Base-by-base conservation (phyloP, 2,888 invertebrate species). In the Tinea pellionella region DNA sequence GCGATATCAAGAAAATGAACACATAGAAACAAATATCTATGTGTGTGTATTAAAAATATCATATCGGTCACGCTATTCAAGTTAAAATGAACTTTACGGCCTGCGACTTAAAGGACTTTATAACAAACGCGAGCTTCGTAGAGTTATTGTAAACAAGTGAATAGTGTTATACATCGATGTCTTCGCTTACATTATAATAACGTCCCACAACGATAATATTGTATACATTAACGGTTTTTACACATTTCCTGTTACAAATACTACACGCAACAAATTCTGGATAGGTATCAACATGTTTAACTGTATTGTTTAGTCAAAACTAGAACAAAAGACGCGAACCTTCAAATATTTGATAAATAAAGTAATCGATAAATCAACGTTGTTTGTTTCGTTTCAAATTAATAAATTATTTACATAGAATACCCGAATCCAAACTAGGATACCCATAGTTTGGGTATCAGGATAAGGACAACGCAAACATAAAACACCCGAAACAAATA, bases 1-100 rank as follows among this genome's bases (percentile, higher is more conserved):
- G 15, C 47, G 47, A 47, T 47, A 47, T 47, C 47, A 47, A 47
- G 47, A 47, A 47, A 47, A 47, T 47, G 47, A 47, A 47, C 13
- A 47, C 47, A 47, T 47, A 47, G 15, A 47, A 47, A 13, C 47
- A 37, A 37, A 9, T 37, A 9, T 47, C 16, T 47, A 15, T 47
- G 47, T 47, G 47, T 47, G 47, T 2, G 47, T 16, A 15, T 47
- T 47, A 47, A 9, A 47, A 37, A 37, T 9, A 37, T 24, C 24
- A 6, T 37, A 37, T 6, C 37, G 9, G n/a, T 1, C 37, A 37
- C 1, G 11, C n/a, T 37, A 9, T 2, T 6, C 11, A 9, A 37
- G 6, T 37, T 24, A 37, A 37, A 37, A 12, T 37, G 37, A 37
- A 37, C 37, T 37, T 37, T 37, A 37, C 9, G 9, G 9, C 37